Conservation (phyloP, 2,113 vertebrate species). For the Melanotaenia duboulayi region DNA sequence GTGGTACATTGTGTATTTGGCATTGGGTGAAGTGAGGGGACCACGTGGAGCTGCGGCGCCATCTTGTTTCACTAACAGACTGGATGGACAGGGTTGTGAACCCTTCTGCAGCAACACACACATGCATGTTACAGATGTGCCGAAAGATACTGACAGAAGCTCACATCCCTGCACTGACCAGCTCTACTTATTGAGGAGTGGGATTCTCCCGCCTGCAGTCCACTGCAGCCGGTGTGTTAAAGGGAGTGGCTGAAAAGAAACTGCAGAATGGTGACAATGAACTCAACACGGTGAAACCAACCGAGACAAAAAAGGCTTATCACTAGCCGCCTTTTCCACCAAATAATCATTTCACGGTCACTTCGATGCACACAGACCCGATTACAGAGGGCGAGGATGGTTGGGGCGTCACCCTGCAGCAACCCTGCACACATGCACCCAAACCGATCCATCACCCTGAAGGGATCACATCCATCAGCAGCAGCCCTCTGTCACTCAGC, state of each 20-base stretch:
- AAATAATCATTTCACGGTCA: neutral
- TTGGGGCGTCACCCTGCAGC: constrained; percentile 35
- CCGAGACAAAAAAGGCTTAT: constrained; percentile 20
- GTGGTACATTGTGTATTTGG: constrained; percentile 26
- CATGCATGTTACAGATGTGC: constrained; percentile 43
- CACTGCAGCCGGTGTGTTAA: constrained; percentile 37
- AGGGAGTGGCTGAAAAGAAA: constrained; percentile 68
- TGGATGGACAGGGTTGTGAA: constrained; percentile 52
- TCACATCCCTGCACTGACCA: constrained; percentile 25
- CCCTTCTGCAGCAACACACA: constrained; percentile 56
- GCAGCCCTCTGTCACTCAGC: neutral
- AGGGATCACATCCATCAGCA: constrained; percentile 8
- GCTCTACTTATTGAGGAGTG: constrained; percentile 61
- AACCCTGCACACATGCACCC: neutral
- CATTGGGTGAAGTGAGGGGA: constrained; percentile 4
- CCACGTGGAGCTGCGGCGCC: constrained; percentile 59
- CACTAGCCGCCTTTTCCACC: neutral
- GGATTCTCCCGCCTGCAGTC: constrained; percentile 54
- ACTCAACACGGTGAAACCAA: constrained; percentile 22
- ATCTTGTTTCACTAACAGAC: constrained; percentile 82
- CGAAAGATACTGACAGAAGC: constrained; percentile 35
- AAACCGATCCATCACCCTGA: neutral
- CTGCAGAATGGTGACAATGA: constrained; percentile 59
- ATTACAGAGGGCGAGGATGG: neutral
- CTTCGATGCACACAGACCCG: neutral